Evolutionary conservation across 1,140 invertebrate species (phyloP).

Genomic region (Saccostrea cuccullata): DNA sequence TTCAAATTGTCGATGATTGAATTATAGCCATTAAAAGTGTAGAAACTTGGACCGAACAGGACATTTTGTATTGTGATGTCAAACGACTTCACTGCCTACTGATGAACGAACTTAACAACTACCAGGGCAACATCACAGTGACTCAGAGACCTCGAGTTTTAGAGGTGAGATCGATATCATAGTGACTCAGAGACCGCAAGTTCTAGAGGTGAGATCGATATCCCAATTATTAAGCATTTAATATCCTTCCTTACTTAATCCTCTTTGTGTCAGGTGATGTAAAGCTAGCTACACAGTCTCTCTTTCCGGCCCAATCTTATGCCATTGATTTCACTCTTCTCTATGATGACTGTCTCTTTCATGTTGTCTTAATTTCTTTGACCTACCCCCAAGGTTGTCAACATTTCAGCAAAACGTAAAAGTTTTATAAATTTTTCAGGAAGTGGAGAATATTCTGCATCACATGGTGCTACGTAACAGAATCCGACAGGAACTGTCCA

Average conservation of each 20-base stretch:
- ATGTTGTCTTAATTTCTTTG: no score
- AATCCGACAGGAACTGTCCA: slow-evolving; percentile 83
- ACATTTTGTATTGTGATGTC: slow-evolving; percentile 70
- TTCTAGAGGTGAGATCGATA: slow-evolving; percentile 65
- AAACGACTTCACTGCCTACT: slow-evolving; percentile 69
- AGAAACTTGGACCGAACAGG: slow-evolving; percentile 68
- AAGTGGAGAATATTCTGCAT: slow-evolving; percentile 83
- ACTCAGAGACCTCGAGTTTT: slow-evolving; percentile 72
- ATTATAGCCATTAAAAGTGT: slow-evolving; percentile 71
- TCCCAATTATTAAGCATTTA: no score
- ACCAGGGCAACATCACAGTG: slow-evolving; percentile 72
- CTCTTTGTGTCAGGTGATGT: no score
- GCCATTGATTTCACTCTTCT: no score
- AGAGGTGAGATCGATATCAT: no score
- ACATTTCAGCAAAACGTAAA: no score
- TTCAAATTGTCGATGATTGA: slow-evolving; percentile 84
- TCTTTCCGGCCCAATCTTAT: no score
- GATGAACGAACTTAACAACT: slow-evolving; percentile 72
- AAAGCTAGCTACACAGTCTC: no score
- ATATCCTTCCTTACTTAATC: no score
- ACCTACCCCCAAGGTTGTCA: no score
- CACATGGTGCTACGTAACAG: slow-evolving; percentile 88
- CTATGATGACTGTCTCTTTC: no score
- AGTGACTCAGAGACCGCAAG: no score
- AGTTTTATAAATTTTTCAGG: slow-evolving; percentile 68